A percentile compares a stretch with the other conserved stretches of the same genome.
Conservation (phyloP, 2,113 vertebrate species). For the Heloderma charlesbogerti region DNA sequence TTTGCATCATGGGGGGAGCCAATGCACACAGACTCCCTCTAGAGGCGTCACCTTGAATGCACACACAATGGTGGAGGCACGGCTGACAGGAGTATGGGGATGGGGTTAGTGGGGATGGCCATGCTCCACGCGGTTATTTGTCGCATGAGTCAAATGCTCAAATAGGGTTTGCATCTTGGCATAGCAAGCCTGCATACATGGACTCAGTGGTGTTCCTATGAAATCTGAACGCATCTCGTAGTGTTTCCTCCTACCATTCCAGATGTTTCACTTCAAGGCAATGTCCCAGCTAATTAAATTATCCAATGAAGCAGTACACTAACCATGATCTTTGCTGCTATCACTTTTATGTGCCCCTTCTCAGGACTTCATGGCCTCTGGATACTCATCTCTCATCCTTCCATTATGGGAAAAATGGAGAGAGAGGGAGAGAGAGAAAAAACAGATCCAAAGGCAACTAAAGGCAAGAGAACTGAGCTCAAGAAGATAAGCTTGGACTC, state of each 20-base stretch:
- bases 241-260: slow-evolving; percentile 43
- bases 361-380: slow-evolving; percentile 32
- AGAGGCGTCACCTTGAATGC: neutral
- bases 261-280: slow-evolving; percentile 47
- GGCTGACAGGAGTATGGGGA: neutral
- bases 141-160: no score
- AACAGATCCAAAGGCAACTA: slow-evolving; percentile 47
- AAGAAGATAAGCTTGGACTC: slow-evolving; percentile 47
- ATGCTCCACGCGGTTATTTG: no score
- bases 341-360: slow-evolving; percentile 36
- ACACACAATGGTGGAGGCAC: neutral
- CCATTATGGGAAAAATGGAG: slow-evolving; percentile 1
- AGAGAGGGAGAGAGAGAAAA: neutral
- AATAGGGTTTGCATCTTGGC: neutral
- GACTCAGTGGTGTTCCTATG: neutral
- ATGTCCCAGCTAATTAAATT: slow-evolving; percentile 58
- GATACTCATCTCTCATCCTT: slow-evolving; percentile 51
- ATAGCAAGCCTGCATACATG: neutral
- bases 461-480: slow-evolving; percentile 53
- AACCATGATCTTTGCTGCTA: slow-evolving; percentile 29
- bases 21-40: neutral
- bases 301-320: slow-evolving; percentile 12
- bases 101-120: neutral
- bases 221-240: slow-evolving; percentile 20
- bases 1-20: neutral